These are phyloP conservation scores for Tetranychus urticae DNA, from an alignment of 1,140 invertebrate species.

Conservation along the genomic window DNA sequence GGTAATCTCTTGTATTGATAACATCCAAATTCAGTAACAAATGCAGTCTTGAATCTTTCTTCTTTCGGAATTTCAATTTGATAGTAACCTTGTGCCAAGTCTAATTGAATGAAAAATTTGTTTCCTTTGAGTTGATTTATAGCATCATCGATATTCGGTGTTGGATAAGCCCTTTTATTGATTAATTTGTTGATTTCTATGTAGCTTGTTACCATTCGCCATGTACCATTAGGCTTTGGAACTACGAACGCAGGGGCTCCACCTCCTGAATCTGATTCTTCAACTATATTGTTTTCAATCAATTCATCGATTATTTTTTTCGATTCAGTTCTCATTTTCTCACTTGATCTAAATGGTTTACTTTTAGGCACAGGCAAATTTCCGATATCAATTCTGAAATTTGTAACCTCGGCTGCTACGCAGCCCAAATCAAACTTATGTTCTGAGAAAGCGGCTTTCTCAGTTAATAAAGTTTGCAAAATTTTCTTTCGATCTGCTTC, in stretches of 20 bases:
- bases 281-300: neutral
- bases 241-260: neutral
- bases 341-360: neutral
- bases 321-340: neutral
- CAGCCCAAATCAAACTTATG: neutral
- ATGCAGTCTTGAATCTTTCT: conserved; percentile 13
- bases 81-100: conserved; percentile 19
- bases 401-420: neutral
- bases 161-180: conserved; percentile 4
- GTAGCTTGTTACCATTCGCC: conserved; percentile 1
- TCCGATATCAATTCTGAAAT: neutral
- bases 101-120: conserved; percentile 12
- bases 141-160: conserved; percentile 11
- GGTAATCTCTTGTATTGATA: conserved; percentile 16
- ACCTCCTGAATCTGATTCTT: neutral
- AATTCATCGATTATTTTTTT: neutral
- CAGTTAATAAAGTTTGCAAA: neutral
- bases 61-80: conserved; percentile 16
- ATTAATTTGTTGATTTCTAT: neutral
- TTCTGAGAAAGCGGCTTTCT: neutral
- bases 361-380: neutral
- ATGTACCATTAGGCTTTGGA: neutral
- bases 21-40: conserved; percentile 1
- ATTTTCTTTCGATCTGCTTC: neutral
- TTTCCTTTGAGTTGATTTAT: conserved; percentile 9